Evolutionary conservation across 2,797 vertebrate genomes (phyloP), one percentile per base, ranked within the genome.

Genomic region (Crocodylus rhombifer): DNA sequence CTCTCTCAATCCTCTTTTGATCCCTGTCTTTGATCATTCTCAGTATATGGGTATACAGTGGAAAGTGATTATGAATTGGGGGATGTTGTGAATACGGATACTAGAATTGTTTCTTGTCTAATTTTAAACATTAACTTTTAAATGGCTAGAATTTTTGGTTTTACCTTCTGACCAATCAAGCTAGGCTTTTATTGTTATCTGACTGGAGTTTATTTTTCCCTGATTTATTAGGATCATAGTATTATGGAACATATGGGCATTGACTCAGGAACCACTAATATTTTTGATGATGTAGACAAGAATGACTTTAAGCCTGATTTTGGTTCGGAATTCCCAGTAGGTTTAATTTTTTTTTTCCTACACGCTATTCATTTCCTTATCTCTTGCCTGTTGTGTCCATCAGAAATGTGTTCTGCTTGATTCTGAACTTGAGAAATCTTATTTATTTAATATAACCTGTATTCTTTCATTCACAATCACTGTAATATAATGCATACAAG

Each of bases 251-350:
- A 96, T 76, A 95, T 95, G 97, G 97, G 98, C 88, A 95, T 97
- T 95, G 98, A 97, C 96, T 97, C 97, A 77, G 98, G 97, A 96
- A 77, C 97, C 3, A 1, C 96, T 94, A 82, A 96, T 96, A 93
- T 97, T 95, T 98, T 98, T 97, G 98, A 98, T 92, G 98, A 98
- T 91, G 97, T 97, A 97, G 97, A 98, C 96, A 97, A 98, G 97
- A 97, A 80, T 97, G 97, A 98, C 95, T 98, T 97, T 95, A 98
- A 98, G 95, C 94, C 97, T 93, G 97, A 98, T 94, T 98, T 98
- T 97, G 96, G 97, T 95, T 98, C 97, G 65, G 97, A 98, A 91
- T 98, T 98, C 97, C 97, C 98, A 97, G 98, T 98, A 98, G 95
- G 98, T 97, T 96, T 97, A 89, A 92, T 79, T 95, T 97, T 91